phyloP scores from a whole-genome alignment of 2,113 vertebrate species.

The Halichoerus grypus region DNA sequence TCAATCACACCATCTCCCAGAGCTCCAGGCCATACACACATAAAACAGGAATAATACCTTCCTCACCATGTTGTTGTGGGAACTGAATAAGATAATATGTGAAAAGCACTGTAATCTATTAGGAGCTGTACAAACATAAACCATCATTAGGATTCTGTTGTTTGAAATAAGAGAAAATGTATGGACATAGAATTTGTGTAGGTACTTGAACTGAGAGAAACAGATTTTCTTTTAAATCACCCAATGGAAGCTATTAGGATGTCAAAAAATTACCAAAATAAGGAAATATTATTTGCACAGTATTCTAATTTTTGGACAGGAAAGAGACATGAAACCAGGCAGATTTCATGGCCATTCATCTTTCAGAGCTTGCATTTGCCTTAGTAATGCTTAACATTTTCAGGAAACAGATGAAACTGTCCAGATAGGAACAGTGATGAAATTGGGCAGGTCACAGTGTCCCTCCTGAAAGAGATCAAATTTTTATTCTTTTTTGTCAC shows the following conservation, averaged over 20 bases:
- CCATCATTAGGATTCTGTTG: neutral
- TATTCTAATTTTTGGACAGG: neutral
- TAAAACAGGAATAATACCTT: neutral
- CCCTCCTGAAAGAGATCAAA: slow-evolving; percentile 1
- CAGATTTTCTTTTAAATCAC: neutral
- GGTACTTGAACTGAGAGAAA: neutral
- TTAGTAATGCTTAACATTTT: neutral
- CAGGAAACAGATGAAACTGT: slow-evolving; percentile 24
- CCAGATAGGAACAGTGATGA: neutral
- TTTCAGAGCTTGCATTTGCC: neutral
- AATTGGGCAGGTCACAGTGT: neutral
- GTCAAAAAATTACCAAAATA: neutral
- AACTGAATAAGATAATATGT: neutral
- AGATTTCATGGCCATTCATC: neutral
- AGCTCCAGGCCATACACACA: neutral
- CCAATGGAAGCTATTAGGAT: neutral
- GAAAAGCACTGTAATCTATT: neutral
- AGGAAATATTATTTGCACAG: neutral
- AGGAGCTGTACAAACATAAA: neutral
- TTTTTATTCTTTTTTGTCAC: neutral
- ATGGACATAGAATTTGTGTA: neutral
- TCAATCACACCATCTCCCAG: neutral
- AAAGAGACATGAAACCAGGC: neutral
- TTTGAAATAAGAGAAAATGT: neutral
- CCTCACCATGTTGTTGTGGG: neutral